Evolutionary conservation across 2,797 vertebrate species (phyloP).

Genomic region (Peromyscus melanophrys): DNA sequence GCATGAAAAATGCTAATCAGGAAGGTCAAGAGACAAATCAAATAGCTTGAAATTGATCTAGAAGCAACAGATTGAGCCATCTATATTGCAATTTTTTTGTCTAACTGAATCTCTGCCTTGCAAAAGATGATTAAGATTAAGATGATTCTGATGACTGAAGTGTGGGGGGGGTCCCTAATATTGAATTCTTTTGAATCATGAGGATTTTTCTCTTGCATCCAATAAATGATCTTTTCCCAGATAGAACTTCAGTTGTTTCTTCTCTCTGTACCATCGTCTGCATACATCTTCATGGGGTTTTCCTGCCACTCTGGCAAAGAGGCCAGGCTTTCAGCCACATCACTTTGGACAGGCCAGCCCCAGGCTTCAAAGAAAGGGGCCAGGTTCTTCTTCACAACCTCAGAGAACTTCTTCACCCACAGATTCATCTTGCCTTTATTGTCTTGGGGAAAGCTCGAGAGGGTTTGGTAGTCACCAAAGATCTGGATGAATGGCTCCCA

Average conservation of each 20-base stretch:
- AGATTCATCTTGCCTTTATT: slow-evolving; percentile 88
- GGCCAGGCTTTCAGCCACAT: slow-evolving; percentile 81
- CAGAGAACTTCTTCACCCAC: slow-evolving; percentile 88
- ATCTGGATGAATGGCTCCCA: slow-evolving; percentile 88
- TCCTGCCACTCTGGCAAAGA: slow-evolving; percentile 86
- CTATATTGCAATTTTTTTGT: background rate
- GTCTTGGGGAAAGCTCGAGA: slow-evolving; percentile 76
- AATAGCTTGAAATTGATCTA: background rate
- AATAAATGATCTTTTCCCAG: background rate
- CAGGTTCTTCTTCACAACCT: slow-evolving; percentile 88
- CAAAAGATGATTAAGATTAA: background rate
- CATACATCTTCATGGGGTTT: slow-evolving; percentile 82
- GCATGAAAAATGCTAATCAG: background rate
- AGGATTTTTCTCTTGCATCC: background rate
- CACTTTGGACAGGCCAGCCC: slow-evolving; percentile 88
- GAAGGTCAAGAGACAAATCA: background rate
- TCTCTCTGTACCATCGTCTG: background rate
- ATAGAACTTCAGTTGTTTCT: background rate
- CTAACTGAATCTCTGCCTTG: background rate
- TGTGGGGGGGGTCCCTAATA: background rate
- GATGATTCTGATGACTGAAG: background rate
- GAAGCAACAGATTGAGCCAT: background rate
- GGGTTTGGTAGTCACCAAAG: slow-evolving; percentile 88
- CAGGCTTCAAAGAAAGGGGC: slow-evolving; percentile 88
- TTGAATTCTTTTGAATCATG: background rate